Evolutionary conservation across 1,140 invertebrate genomes (phyloP), one percentile per base, ranked within the genome.

Genomic region (Oryzaephilus surinamensis): DNA sequence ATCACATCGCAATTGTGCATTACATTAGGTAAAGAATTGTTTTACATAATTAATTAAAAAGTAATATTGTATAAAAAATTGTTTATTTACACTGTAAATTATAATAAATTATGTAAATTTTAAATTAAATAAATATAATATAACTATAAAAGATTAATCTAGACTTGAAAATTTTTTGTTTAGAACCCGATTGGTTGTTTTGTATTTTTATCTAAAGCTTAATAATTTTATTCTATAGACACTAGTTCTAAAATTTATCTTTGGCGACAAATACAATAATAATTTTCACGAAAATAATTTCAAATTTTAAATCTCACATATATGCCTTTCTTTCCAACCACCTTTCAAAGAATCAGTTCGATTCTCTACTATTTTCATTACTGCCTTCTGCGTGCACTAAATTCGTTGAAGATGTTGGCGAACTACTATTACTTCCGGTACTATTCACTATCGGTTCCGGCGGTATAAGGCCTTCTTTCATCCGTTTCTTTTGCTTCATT

Each of bases 401-500:
- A 58, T 4, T 4, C 11, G 23, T 24, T 10, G 48, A 48, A n/a
- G 43, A 44, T 21, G 67, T 63, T 0, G 70, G 64, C 2, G 68
- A 68, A 18, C 50, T 60, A 36, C 47, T 56, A 32, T 36, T 51
- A 32, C 51, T 56, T 26, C 41, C 46, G 18, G 45, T 43, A 27
- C 33, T 48, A 35, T 20, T 34, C 7, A 29, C 37, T 17, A 64
- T 43, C 10, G 64, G 53, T 45, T 82, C 80, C 11, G 70, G 61
- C 12, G 79, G 76, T 47, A 85, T 76, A 4, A 91, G 65, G 0
- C 88, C 88, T 54, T 94, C 90, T 65, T 93, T 92, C 71, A 90
- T 88, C 19, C 88, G 68, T 57, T 92, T 92, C 69, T 93, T 93
- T 58, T 92, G 87, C 56, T 93, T 93, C 89, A 92, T 93, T 40